Base-by-base conservation (phyloP, 92 coral and sea anemone species). In the Porites rus region DNA sequence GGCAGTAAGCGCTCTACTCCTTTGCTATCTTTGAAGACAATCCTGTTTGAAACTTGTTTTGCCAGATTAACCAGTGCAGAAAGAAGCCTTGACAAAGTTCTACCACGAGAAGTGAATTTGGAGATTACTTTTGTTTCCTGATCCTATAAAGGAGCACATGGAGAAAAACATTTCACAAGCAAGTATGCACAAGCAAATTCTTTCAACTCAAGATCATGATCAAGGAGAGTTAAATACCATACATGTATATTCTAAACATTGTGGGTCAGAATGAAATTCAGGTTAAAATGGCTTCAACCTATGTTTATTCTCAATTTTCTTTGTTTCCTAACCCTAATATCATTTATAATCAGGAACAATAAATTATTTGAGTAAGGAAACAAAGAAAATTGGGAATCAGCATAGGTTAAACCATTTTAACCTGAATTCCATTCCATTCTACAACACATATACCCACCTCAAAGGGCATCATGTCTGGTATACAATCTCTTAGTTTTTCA, bases 21-120 rank as follows among this genome's bases (percentile, higher is more conserved):
- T 75, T 76, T 52, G 28, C 80, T 74, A 38, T 67, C 75, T 56
- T 19, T 52, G 63, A 90, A 90, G 74, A 52, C n/a, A 38, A 18
- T 28, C 84, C 91, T 90, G 91, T 90, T 90, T 75, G 91, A 62
- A 28, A 87, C 79, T 82, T 86, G 86, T 51, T 87, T 90, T 14
- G 91, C 74, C 74, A 90, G 91, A 74, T 90, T 90, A 43, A 81
- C 88, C 31, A 90, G 76, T 19, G 74, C 19, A 51, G 91, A 91
- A 73, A 90, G 69, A 11, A 78, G 54, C 77, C 93, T 90, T 46
- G 92, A 81, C 84, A 90, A 53, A 50, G 75, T 24, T 54, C 82
- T 59, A 17, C 91, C 91, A 25, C 93, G 46, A 46, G 65, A 83
- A 10, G 93, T 90, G 53, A 76, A 90, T 69, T 83, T 63, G 10